Conservation (phyloP, 2,797 vertebrate genomes). For the Hippoglossus hippoglossus region DNA sequence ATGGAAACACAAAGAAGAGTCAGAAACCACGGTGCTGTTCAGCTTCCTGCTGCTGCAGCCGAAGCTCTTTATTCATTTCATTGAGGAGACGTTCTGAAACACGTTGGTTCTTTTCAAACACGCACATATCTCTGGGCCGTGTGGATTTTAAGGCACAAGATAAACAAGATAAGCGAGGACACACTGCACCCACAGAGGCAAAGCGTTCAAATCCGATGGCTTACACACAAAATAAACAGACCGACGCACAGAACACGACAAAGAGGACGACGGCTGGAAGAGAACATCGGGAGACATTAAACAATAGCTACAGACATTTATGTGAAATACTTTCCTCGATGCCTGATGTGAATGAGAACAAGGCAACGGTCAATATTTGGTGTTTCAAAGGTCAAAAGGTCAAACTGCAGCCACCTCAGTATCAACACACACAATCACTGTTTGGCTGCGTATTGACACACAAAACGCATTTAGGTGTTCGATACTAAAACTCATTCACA, state of each 20-base stretch:
- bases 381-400: too few species aligned
- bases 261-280: not conserved
- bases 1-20: not conserved
- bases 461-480: too few species aligned
- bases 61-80: slow-evolving; percentile 76
- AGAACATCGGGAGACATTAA: slow-evolving; percentile 15
- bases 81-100: slow-evolving; percentile 47
- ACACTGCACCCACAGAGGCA: slow-evolving; percentile 26
- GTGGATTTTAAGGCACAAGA: slow-evolving; percentile 77
- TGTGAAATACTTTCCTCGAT: slow-evolving; percentile 55
- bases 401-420: too few species aligned
- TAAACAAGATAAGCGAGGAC: slow-evolving; percentile 66
- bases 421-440: too few species aligned
- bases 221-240: not conserved
- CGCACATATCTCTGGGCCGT: slow-evolving; percentile 37
- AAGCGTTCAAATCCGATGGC: not conserved
- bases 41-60: slow-evolving; percentile 49
- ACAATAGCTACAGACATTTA: not conserved
- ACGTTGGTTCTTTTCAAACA: slow-evolving; percentile 27
- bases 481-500: too few species aligned
- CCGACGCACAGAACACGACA: too few species aligned
- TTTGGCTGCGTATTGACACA: too few species aligned
- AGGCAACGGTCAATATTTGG: slow-evolving; percentile 32
- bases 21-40: not conserved
- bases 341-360: slow-evolving; percentile 16